Conservation (phyloP, 2,113 vertebrate species). For the Melanerpes formicivorus region DNA sequence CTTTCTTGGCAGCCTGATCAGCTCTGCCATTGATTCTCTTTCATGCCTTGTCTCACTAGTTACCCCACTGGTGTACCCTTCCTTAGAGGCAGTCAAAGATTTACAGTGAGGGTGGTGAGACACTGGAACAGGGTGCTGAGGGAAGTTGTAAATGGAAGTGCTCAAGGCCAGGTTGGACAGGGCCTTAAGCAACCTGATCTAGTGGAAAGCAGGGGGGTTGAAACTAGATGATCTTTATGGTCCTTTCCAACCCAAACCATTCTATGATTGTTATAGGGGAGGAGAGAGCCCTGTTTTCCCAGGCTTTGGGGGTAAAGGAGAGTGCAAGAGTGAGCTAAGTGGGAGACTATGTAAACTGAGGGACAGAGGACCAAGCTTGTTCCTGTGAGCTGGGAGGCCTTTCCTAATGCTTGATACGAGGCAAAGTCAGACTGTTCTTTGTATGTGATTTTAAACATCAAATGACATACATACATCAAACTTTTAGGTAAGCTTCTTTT, state of each 20-base stretch:
- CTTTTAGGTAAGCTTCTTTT: not conserved
- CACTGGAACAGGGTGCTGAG: too few species aligned
- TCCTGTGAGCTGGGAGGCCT: not conserved
- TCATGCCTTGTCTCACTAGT: not conserved
- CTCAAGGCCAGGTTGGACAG: too few species aligned
- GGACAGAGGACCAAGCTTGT: not conserved
- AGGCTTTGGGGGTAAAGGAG: not conserved
- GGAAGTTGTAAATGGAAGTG: too few species aligned
- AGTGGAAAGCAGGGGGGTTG: too few species aligned
- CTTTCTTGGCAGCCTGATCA: not conserved
- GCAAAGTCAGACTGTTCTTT: not conserved
- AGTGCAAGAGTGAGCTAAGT: not conserved
- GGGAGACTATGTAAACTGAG: not conserved
- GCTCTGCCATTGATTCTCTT: not conserved
- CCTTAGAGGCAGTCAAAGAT: not conserved
- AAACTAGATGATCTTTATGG: too few species aligned
- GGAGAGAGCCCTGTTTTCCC: not conserved
- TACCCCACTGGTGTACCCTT: not conserved
- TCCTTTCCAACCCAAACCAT: too few species aligned
- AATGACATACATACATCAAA: not conserved
- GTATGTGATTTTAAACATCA: not conserved
- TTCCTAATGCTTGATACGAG: not conserved
- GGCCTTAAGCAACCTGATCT: too few species aligned
- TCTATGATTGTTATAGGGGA: not conserved
- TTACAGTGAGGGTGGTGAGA: too few species aligned